Evolutionary conservation across 1,140 invertebrate genomes (phyloP), one percentile per base, ranked within the genome.

Genomic region (Asobara japonica): DNA sequence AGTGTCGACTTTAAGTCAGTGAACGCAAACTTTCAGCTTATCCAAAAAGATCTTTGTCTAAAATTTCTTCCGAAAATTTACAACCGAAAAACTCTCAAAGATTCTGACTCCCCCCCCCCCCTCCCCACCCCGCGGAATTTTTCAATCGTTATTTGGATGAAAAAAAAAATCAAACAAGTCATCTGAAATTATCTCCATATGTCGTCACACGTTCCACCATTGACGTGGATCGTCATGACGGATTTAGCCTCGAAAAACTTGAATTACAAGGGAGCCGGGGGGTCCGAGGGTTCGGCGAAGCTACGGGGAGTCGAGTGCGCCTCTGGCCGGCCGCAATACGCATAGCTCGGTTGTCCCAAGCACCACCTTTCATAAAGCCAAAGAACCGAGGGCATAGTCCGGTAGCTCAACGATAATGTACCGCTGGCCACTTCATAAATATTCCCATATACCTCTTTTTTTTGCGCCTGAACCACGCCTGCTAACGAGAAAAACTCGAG

Each of bases 401-500:
- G 51, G 51, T 56, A 56, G 51, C 51, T 56, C 51, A 1, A 56
- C 51, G 51, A 56, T 56, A 56, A 56, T 56, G 51, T 56, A 56
- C 22, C 51, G 45, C 45, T 51, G 45, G 45, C 45, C 45, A 51
- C 45, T 51, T 51, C 22, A 60, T 56, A 56, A 69, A 69, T 56
- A 69, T 31, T 60, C 25, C 45, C n/a, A 0, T 45, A n/a, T n/a
- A 13, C 18, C 27, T 29, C 11, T 25, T 67, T 67, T 30, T 51
- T 48, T 20, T 29, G 2, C 41, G 30, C 48, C 6, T 36, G 25
- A 66, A 31, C 48, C 51, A 25, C 22, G 18, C 7, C 13, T 48
- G 73, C 64, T 67, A 74, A 74, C 67, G 67, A 74, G 72, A 66
- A 74, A 70, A 74, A 25, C 31, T 76, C 79, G 75, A 79, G 74